Evolutionary conservation across 2,888 invertebrate genomes (phyloP).

Genomic region (Salticus scenicus): DNA sequence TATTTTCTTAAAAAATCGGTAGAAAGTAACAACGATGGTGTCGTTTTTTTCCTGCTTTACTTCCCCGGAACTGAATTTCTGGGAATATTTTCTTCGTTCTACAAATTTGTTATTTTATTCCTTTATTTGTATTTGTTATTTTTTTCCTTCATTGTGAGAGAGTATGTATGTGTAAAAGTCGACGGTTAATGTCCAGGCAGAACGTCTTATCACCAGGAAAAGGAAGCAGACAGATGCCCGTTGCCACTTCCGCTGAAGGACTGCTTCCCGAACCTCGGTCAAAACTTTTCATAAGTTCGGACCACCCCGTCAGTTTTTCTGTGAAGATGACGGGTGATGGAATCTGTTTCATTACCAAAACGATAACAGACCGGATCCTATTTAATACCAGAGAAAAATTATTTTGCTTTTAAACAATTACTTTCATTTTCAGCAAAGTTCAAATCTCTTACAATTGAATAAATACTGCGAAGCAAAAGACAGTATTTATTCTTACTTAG

Average conservation of each 20-base stretch:
- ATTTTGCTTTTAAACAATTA: too few relatives aligned
- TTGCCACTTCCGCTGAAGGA: background rate
- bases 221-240: constrained; percentile 60
- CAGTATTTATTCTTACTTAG: too few relatives aligned
- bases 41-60: background rate
- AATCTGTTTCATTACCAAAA: background rate
- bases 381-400: too few relatives aligned
- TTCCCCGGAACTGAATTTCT: background rate
- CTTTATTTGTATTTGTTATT: background rate
- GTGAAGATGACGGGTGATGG: background rate
- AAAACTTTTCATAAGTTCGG: background rate
- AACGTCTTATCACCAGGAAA: constrained; percentile 44
- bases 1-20: too few relatives aligned
- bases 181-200: background rate
- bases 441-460: too few relatives aligned
- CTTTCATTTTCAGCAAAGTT: too few relatives aligned
- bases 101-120: background rate
- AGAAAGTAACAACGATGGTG: too few relatives aligned
- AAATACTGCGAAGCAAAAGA: too few relatives aligned
- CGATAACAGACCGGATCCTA: background rate
- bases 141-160: background rate
- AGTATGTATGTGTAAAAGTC: background rate
- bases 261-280: background rate
- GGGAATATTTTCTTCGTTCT: background rate
- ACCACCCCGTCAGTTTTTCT: background rate